A percentile compares a stretch with the other conserved stretches of the same genome.
Evolutionary conservation across 1,140 invertebrate genomes (phyloP).

Genomic region (Phortica variegata): DNA sequence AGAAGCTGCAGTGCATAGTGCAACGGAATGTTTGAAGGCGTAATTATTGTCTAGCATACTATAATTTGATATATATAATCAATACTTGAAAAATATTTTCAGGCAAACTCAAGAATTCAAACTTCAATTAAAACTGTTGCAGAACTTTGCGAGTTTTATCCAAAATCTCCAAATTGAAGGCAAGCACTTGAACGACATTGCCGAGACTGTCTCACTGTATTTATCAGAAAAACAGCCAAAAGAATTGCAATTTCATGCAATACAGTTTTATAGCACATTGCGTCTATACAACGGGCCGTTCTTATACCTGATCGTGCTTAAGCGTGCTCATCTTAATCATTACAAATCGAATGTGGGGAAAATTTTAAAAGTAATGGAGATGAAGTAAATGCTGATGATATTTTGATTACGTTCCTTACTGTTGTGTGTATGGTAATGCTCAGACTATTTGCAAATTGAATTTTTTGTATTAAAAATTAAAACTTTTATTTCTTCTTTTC

Average conservation of each 20-base stretch:
- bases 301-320: slow-evolving; percentile 41
- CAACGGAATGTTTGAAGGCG: slow-evolving; percentile 35
- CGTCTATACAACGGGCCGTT: slow-evolving; percentile 39
- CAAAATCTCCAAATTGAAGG: slow-evolving; percentile 58
- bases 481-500: slow-evolving; percentile 3
- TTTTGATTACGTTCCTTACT: too few species aligned
- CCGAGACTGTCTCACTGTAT: slow-evolving; percentile 57
- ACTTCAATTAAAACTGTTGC: slow-evolving; percentile 59
- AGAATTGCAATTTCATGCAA: slow-evolving; percentile 54
- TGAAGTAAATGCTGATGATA: too few species aligned
- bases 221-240: slow-evolving; percentile 58
- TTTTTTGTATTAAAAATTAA: too few species aligned
- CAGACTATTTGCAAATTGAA: too few species aligned
- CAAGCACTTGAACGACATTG: slow-evolving; percentile 58
- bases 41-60: too few species aligned
- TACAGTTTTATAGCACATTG: slow-evolving; percentile 25
- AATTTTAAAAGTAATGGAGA: slow-evolving; percentile 21
- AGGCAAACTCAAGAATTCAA: slow-evolving; percentile 61
- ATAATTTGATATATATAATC: too few species aligned
- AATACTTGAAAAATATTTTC: too few species aligned
- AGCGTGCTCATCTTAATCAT: slow-evolving; percentile 34
- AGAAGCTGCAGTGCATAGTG: slow-evolving; percentile 27
- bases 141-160: slow-evolving; percentile 56
- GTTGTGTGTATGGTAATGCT: too few species aligned
- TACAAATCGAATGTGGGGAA: slow-evolving; percentile 35